phyloP scores from a whole-genome alignment of 1,140 invertebrate genomes.

The Conus ventricosus region DNA sequence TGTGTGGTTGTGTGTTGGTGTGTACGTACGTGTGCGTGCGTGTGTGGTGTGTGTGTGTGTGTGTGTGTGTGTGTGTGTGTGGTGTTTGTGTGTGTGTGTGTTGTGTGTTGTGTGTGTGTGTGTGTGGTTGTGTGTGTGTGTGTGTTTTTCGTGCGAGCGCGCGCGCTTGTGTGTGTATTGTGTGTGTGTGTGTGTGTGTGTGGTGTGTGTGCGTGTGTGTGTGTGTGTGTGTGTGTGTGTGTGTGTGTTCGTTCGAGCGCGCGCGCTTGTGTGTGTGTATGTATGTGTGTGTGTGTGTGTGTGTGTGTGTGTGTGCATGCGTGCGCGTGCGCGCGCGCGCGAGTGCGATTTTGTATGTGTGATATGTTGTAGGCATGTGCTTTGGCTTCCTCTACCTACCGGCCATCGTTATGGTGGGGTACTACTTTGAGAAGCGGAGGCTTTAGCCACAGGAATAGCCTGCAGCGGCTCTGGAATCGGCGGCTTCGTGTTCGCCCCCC shows the following conservation, averaged over 20 bases:
- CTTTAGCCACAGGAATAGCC: constrained; percentile 97
- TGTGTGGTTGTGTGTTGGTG: not conserved
- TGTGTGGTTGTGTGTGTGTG: not conserved
- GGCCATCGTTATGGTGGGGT: constrained; percentile 96
- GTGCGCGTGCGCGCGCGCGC: not conserved
- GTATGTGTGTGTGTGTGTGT: constrained; percentile 17
- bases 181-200: not conserved
- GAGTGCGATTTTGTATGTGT: not conserved
- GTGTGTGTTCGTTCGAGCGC: constrained; percentile 6
- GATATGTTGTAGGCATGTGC: constrained; percentile 75
- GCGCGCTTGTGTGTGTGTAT: constrained; percentile 1
- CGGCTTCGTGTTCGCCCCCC: constrained; percentile 83
- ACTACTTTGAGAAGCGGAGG: constrained; percentile 98
- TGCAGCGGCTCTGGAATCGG: constrained; percentile 95
- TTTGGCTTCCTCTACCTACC: constrained; percentile 99
- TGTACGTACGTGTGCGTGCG: too few species aligned
- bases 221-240: not conserved
- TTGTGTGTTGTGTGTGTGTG: too few species aligned
- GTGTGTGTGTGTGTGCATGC: not conserved
- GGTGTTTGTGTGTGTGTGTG: too few species aligned
- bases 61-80: too few species aligned
- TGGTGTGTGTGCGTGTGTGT: not conserved
- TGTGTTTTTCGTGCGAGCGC: too few species aligned
- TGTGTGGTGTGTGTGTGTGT: too few species aligned
- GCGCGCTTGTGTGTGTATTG: too few species aligned